Base-by-base conservation (phyloP, 2,797 vertebrate genomes). In the Hoplostethus atlanticus region DNA sequence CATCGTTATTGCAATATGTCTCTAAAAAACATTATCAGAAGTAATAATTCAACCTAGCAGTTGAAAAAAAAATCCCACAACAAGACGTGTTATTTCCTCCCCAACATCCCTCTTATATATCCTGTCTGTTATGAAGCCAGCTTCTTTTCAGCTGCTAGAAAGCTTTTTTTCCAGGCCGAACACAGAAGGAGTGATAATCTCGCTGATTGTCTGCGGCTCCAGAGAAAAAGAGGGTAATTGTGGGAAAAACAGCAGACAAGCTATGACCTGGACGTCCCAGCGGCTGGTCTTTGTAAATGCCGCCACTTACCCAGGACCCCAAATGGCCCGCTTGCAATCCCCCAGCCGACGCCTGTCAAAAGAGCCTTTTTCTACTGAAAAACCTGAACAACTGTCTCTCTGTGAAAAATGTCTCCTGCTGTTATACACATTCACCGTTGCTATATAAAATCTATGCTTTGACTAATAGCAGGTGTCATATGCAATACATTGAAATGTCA, bases 191-290 rank as follows among this genome's bases (percentile, higher is more conserved):
- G 2, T 12, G 67, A 74, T 81, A 42, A 53, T 79, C 36, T 64
- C 9, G 31, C 2, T 66, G 47, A 81, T 56, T 69, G 65, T 68
- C 31, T 48, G 40, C 51, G 64, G 44, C 58, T 71, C 40, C 66
- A 55, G 56, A 71, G 21, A 68, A 50, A 48, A 75, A 52, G 50
- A 17, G 40, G 15, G 44, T 69, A 58, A 80, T 56, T 71, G 76
- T 85, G 84, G 68, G 74, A 76, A 73, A 77, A 78, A 81, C 42
- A 50, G 68, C 46, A 54, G 59, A 59, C 52, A 54, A 71, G 53
- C 8, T 42, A 38, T 60, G 46, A 76, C 57, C 66, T 55, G 59
- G 58, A 52, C 51, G 46, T 62, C 66, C 61, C 46, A 64, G 70
- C 12, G 57, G 61, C 36, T 10, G 42, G 28, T 73, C 65, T 82